A percentile compares a stretch with the other conserved stretches of the same genome.
These are phyloP conservation scores for Ceryle rudis DNA, from an alignment of 2,797 vertebrate species.

Conservation along the genomic window DNA sequence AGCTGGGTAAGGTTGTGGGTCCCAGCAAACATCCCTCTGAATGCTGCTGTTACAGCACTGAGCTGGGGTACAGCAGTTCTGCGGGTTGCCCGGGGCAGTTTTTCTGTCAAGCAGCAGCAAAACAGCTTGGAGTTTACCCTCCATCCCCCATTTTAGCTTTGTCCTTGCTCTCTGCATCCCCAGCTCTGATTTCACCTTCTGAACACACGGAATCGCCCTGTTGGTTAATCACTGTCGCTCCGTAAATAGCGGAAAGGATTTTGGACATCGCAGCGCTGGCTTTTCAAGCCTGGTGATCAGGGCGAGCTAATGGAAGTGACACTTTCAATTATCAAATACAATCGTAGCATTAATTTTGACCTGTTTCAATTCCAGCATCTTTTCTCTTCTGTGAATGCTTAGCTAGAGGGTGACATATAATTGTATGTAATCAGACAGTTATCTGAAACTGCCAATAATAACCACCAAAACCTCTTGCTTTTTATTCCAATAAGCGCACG, in stretches of 20 bases:
- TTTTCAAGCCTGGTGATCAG: slow-evolving; percentile 47
- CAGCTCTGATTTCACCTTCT: background rate
- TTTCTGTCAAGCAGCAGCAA: background rate
- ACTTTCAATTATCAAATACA: slow-evolving; percentile 53
- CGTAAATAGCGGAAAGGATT: background rate
- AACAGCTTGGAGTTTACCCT: background rate
- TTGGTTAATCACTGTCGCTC: background rate
- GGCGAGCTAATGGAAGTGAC: slow-evolving; percentile 54
- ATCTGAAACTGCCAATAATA: background rate
- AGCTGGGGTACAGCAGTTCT: background rate
- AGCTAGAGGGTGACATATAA: slow-evolving; percentile 39
- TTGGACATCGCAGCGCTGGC: background rate
- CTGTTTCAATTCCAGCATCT: slow-evolving; percentile 50
- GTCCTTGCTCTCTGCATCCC: background rate
- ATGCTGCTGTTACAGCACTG: background rate
- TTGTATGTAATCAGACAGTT: slow-evolving; percentile 33
- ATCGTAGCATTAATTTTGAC: slow-evolving; percentile 24
- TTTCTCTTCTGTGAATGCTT: background rate
- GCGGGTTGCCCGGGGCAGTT: accelerated
- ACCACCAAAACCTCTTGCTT: background rate
- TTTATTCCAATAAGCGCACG: background rate
- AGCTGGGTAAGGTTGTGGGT: accelerated
- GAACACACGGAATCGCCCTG: accelerated
- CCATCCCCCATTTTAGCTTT: background rate
- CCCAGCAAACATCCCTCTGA: accelerated